Percentiles rank a stretch among this genome's conserved stretches.
phyloP scores from a whole-genome alignment of 1,140 invertebrate genomes.

The Drosophila athabasca region DNA sequence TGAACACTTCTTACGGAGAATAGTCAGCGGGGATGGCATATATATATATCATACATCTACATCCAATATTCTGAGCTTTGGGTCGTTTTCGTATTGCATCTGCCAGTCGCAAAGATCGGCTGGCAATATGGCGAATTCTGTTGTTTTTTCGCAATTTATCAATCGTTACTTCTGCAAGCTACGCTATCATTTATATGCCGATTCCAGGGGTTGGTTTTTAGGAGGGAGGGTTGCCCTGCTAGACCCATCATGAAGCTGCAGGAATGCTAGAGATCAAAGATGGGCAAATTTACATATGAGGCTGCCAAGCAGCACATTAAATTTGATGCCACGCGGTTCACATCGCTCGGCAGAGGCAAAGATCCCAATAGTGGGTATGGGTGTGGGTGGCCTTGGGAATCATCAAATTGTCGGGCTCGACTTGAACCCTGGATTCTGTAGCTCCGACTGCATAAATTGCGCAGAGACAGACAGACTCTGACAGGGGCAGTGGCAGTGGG shows the following conservation, averaged over 20 bases:
- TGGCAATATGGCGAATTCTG: constrained; percentile 50
- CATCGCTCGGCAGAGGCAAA: constrained; percentile 26
- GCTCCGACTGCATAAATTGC: constrained; percentile 57
- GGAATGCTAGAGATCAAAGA: constrained; percentile 28
- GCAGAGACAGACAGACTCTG: constrained; percentile 21
- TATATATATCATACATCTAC: no score
- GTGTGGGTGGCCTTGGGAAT: constrained; percentile 22
- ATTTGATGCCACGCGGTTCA: constrained; percentile 56
- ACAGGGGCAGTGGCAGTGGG: not conserved
- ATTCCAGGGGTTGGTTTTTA: constrained; percentile 24
- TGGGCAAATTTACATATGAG: constrained; percentile 62
- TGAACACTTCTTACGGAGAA: not conserved
- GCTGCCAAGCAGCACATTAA: constrained; percentile 62
- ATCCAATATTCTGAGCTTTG: no score
- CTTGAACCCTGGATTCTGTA: constrained; percentile 9
- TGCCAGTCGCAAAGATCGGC: constrained; percentile 5
- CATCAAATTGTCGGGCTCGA: constrained; percentile 53
- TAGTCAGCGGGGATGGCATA: not conserved
- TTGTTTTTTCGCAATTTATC: constrained; percentile 57
- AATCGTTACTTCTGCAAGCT: constrained; percentile 35
- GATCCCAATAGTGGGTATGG: not conserved
- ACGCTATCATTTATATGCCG: constrained; percentile 38
- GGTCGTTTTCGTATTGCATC: no score
- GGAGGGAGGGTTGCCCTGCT: constrained; percentile 15
- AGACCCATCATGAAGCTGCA: constrained; percentile 43